Percentiles rank a stretch among this genome's conserved stretches.
Conservation (phyloP, 2,888 invertebrate genomes). For the Habroteleia sp. region DNA sequence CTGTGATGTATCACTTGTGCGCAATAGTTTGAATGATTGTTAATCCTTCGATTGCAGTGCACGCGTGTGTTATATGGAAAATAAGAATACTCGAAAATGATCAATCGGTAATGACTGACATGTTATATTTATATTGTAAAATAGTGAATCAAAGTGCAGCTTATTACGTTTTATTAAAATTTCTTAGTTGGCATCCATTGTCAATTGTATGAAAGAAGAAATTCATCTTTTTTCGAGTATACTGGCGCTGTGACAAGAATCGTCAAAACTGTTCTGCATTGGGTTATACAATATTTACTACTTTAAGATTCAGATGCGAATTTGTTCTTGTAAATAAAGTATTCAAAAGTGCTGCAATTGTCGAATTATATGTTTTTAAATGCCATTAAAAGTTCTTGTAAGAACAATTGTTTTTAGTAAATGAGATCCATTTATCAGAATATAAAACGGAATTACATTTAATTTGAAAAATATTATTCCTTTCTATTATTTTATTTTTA, state of each 20-base stretch:
- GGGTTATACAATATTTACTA: constrained; percentile 32
- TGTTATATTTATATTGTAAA: constrained; percentile 61
- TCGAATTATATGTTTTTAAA: constrained; percentile 46
- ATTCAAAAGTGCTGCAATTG: constrained; percentile 49
- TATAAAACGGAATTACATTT: too few relatives aligned
- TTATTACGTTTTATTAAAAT: constrained; percentile 35
- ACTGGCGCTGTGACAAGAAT: constrained; percentile 41
- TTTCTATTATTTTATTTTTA: too few relatives aligned
- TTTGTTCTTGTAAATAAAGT: constrained; percentile 58
- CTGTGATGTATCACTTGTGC: constrained; percentile 62
- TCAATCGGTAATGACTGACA: constrained; percentile 59
- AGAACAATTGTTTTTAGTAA: constrained; percentile 44
- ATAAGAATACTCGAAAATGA: constrained; percentile 60
- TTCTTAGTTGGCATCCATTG: constrained; percentile 22
- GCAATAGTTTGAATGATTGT: constrained; percentile 57
- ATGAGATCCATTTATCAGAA: constrained; percentile 24
- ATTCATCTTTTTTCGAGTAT: constrained; percentile 16
- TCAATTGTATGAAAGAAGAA: constrained; percentile 26
- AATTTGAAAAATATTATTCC: too few relatives aligned
- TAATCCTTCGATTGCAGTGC: constrained; percentile 59
- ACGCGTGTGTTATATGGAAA: constrained; percentile 40
- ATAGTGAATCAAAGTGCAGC: constrained; percentile 50
- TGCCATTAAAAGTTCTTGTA: constrained; percentile 42
- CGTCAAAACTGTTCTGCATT: constrained; percentile 33
- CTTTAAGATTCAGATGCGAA: constrained; percentile 25